A percentile compares a stretch with the other conserved stretches of the same genome.
phyloP scores from a whole-genome alignment of 2,797 vertebrate species.

The Pipistrellus nathusii region DNA sequence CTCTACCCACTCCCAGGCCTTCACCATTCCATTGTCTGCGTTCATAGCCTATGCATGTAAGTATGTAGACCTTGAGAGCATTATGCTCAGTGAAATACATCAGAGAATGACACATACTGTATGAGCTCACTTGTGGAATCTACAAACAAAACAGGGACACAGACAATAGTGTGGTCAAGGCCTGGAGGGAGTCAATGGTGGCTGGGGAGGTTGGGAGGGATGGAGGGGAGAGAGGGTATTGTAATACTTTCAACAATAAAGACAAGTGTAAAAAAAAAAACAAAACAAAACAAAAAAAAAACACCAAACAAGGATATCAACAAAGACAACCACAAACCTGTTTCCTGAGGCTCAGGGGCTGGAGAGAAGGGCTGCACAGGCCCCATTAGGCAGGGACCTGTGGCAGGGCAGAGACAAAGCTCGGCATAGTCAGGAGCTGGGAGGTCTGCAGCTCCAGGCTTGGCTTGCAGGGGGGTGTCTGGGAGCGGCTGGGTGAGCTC shows the following conservation, averaged over 20 bases:
- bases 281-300: background rate
- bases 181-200: too few relatives aligned
- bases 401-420: background rate
- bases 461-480: fast-evolving
- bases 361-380: fast-evolving
- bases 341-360: background rate
- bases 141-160: background rate
- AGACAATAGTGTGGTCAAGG: too few relatives aligned
- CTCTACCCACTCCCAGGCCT: background rate
- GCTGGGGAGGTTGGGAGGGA: too few relatives aligned
- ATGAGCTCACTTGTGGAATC: background rate
- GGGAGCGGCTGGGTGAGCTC: background rate
- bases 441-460: fast-evolving
- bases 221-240: too few relatives aligned
- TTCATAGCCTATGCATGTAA: background rate
- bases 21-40: background rate
- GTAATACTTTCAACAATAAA: too few relatives aligned
- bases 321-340: background rate
- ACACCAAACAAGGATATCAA: background rate
- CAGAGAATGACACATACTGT: background rate
- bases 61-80: background rate
- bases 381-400: background rate
- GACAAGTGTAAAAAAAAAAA: background rate
- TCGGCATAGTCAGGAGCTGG: too few relatives aligned
- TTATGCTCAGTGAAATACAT: background rate